phyloP scores from a whole-genome alignment of 2,888 invertebrate genomes.

The Micoletzkya japonica region DNA sequence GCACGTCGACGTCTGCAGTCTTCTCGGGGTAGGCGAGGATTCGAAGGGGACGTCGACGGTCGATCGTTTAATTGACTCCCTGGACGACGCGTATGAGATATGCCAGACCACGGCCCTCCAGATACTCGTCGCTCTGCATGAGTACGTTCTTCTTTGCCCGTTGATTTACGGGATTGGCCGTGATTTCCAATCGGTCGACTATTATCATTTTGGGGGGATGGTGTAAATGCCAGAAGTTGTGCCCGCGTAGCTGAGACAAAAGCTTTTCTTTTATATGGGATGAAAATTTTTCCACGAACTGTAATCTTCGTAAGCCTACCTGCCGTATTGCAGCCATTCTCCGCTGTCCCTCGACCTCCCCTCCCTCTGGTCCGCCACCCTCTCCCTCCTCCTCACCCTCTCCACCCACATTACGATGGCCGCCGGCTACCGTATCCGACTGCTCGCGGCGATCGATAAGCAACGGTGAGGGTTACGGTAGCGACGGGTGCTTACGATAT shows the following conservation, averaged over 20 bases:
- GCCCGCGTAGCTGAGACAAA: too few species aligned
- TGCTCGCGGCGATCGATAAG: conserved; percentile 10
- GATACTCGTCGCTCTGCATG: conserved; percentile 4
- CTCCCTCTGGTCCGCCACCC: conserved; percentile 9
- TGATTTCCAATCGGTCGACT: too few species aligned
- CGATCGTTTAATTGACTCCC: background rate
- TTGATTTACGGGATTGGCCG: too few species aligned
- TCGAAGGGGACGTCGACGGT: background rate
- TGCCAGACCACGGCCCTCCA: conserved; percentile 33
- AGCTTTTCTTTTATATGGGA: too few species aligned
- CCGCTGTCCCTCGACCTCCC: background rate
- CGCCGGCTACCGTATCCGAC: conserved; percentile 24
- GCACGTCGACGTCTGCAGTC: conserved; percentile 26
- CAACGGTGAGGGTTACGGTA: background rate
- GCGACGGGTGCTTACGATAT: too few species aligned
- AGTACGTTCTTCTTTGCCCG: background rate
- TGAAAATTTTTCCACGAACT: too few species aligned
- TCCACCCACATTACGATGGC: conserved; percentile 19
- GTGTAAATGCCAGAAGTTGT: too few species aligned
- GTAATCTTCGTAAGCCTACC: too few species aligned
- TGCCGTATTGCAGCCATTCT: background rate
- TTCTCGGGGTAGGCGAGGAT: too few species aligned
- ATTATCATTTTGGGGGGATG: too few species aligned
- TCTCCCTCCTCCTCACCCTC: conserved; percentile 5
- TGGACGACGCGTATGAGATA: conserved; percentile 42